A percentile compares a stretch with the other conserved stretches of the same genome.
Evolutionary conservation across 1,140 invertebrate genomes (phyloP).

Genomic region (Bombus consobrinus): DNA sequence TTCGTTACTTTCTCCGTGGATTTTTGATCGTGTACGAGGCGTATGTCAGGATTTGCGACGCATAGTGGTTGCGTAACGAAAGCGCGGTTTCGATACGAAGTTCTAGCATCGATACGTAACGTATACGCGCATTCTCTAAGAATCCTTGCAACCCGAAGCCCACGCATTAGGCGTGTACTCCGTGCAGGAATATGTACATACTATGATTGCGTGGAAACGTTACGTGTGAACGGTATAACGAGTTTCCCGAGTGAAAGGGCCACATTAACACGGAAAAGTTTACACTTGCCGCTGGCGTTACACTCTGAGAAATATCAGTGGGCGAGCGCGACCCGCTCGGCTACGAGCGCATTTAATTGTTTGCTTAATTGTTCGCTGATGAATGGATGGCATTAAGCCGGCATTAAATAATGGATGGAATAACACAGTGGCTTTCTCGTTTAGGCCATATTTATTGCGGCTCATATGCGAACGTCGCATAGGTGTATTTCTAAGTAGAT

Average conservation of each 20-base stretch:
- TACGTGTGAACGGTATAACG: conserved; percentile 46
- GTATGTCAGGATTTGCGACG: background rate
- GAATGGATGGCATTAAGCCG: background rate
- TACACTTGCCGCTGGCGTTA: conserved; percentile 10
- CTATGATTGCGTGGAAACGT: conserved; percentile 34
- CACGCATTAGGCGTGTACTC: conserved; percentile 48
- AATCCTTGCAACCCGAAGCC: conserved; percentile 22
- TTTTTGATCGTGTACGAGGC: background rate
- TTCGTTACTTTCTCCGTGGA: background rate
- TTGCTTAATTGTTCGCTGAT: conserved; percentile 6
- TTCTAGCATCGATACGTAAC: background rate
- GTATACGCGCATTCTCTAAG: conserved; percentile 1
- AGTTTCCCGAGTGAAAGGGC: conserved; percentile 55
- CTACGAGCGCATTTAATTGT: conserved; percentile 4
- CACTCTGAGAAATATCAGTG: conserved; percentile 9
- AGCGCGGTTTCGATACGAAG: conserved; percentile 26
- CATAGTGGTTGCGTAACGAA: background rate
- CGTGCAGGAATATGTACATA: background rate
- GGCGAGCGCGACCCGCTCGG: background rate
- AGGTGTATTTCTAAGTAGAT: background rate
- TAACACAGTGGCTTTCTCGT: background rate
- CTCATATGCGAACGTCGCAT: background rate
- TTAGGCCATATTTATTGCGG: conserved; percentile 5
- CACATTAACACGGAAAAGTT: conserved; percentile 15
- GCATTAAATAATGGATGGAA: conserved; percentile 1